phyloP scores from a whole-genome alignment of 2,888 invertebrate species.

The Pocota personata region DNA sequence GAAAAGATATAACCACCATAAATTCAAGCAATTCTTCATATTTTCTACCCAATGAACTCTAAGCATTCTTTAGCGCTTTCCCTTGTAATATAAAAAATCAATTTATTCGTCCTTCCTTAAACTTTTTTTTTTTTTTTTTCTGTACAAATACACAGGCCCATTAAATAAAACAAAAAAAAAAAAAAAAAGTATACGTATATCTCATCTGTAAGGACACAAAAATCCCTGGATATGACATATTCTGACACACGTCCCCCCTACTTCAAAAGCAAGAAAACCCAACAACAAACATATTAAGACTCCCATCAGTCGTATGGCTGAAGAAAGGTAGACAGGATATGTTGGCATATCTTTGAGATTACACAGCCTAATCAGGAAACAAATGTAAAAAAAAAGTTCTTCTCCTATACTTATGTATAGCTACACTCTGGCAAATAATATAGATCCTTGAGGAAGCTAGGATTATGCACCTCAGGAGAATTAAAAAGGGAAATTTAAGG shows the following conservation, averaged over 20 bases:
- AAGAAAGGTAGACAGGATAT: constrained; percentile 39
- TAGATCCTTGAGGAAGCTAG: constrained; percentile 11
- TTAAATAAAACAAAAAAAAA: not conserved
- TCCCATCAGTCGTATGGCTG: not conserved
- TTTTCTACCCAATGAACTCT: constrained; percentile 32
- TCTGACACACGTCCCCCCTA: constrained; percentile 21
- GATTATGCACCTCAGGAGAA: not conserved
- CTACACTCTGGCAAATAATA: not conserved
- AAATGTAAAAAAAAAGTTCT: not conserved
- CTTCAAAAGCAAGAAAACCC: not conserved
- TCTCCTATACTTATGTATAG: not conserved
- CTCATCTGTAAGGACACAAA: constrained; percentile 24
- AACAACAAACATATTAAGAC: not conserved
- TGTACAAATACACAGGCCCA: constrained; percentile 16
- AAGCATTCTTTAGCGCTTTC: constrained; percentile 14
- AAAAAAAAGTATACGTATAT: not conserved
- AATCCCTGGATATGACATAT: constrained; percentile 46
- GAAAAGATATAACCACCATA: not conserved
- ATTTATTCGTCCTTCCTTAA: constrained; percentile 30
- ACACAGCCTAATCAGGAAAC: constrained; percentile 55
- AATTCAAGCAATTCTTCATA: constrained; percentile 35
- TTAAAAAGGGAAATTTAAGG: not conserved
- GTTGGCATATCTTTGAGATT: constrained; percentile 47
- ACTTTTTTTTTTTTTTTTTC: constrained; percentile 29
- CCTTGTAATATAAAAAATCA: not conserved